Percentiles rank a stretch among this genome's conserved stretches.
These are phyloP conservation scores for Chloroclysta siterata DNA, from an alignment of 2,888 invertebrate species.

Conservation along the genomic window DNA sequence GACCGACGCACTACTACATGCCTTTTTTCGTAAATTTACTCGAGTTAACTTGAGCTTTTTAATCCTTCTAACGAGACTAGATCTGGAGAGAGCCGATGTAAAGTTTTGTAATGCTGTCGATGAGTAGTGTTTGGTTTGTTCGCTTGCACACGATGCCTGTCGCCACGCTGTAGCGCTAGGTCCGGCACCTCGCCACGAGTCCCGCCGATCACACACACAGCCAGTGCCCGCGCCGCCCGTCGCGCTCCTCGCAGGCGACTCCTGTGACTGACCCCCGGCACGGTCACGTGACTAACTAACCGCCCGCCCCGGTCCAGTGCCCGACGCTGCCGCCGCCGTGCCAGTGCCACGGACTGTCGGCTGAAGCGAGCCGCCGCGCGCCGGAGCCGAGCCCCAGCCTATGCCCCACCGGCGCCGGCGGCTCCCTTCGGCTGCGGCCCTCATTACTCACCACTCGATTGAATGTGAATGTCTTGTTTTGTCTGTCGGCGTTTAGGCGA, in stretches of 20 bases:
- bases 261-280: conserved; percentile 41
- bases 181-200: conserved; percentile 83
- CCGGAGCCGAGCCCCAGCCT: conserved; percentile 8
- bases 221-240: conserved; percentile 75
- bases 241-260: conserved; percentile 60
- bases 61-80: conserved; percentile 85
- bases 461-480: conserved; percentile 86
- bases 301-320: conserved; percentile 41
- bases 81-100: conserved; percentile 84
- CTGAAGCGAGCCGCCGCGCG: conserved; percentile 47
- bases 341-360: conserved; percentile 35
- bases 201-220: conserved; percentile 85
- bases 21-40: conserved; percentile 84
- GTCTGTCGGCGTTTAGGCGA: conserved; percentile 93
- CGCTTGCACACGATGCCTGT: conserved; percentile 86
- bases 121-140: conserved; percentile 86
- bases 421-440: conserved; percentile 57
- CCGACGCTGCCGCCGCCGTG: conserved; percentile 40
- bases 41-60: conserved; percentile 84
- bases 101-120: conserved; percentile 85
- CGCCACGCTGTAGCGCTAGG: conserved; percentile 86
- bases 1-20: conserved; percentile 84
- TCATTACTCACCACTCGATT: conserved; percentile 67
- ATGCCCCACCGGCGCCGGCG: conserved; percentile 44
- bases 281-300: conserved; percentile 28